Percentiles rank a stretch among this genome's conserved stretches.
phyloP scores from a whole-genome alignment of 2,888 invertebrate genomes.

The Calameuta idolon region DNA sequence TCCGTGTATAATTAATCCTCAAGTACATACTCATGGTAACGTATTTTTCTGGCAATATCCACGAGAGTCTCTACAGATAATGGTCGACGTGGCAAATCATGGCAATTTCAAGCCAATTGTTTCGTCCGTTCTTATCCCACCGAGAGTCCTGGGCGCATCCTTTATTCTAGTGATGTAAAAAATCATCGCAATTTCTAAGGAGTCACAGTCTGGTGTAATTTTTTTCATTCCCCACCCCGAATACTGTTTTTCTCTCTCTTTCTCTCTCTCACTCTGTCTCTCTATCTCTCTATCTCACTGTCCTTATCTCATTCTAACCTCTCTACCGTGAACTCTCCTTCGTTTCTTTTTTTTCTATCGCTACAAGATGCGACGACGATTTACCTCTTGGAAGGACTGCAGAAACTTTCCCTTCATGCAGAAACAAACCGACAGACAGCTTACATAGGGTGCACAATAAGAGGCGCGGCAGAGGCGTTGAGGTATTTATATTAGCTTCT shows the following conservation, averaged over 20 bases:
- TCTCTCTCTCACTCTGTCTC: too few species aligned
- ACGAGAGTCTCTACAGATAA: not conserved
- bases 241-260: not conserved
- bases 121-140: not conserved
- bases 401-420: not conserved
- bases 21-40: not conserved
- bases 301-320: not conserved
- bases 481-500: constrained; percentile 66
- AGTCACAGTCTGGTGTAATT: not conserved
- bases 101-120: not conserved
- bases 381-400: not conserved
- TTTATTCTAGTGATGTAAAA: not conserved
- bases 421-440: not conserved
- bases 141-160: not conserved
- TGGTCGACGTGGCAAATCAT: not conserved
- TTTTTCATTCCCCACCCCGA: not conserved
- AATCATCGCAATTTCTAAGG: not conserved
- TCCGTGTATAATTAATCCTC: not conserved
- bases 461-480: constrained; percentile 43
- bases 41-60: not conserved
- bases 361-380: constrained; percentile 6
- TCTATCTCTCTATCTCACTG: too few species aligned
- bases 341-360: not conserved
- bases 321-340: not conserved
- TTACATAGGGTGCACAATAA: constrained; percentile 16